A percentile compares a stretch with the other conserved stretches of the same genome.
phyloP scores from a whole-genome alignment of 2,797 vertebrate species.

The Saxicola maurus region DNA sequence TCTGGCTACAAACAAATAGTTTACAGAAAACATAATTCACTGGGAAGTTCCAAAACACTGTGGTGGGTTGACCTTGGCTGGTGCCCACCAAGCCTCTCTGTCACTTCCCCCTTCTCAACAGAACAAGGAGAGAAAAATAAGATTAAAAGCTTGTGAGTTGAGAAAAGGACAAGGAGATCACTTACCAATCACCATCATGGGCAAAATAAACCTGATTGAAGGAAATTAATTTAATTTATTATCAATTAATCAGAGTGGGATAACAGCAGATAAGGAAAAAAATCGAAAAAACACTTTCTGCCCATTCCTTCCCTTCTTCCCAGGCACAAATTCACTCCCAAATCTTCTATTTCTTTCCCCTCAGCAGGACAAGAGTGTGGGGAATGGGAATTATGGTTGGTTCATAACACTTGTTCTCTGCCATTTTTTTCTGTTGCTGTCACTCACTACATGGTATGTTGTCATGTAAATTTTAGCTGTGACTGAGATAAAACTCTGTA shows the following conservation, averaged over 20 bases:
- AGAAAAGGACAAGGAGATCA: not conserved
- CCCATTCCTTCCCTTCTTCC: not conserved
- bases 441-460: not conserved
- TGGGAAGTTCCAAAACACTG: not conserved
- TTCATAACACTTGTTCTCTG: not conserved
- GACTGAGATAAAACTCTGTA: not conserved
- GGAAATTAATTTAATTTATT: not conserved
- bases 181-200: not conserved
- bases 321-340: not conserved
- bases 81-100: not conserved
- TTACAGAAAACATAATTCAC: not conserved
- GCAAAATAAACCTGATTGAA: not conserved
- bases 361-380: not conserved
- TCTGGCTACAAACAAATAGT: not conserved
- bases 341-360: not conserved
- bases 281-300: not conserved
- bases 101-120: not conserved
- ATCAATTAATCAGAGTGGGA: not conserved
- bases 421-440: not conserved
- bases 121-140: not conserved
- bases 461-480: not conserved
- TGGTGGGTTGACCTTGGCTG: not conserved
- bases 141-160: not conserved
- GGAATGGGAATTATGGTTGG: rapidly evolving
- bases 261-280: not conserved